Conservation (phyloP, 1,140 invertebrate genomes). For the Hycleus phaleratus region DNA sequence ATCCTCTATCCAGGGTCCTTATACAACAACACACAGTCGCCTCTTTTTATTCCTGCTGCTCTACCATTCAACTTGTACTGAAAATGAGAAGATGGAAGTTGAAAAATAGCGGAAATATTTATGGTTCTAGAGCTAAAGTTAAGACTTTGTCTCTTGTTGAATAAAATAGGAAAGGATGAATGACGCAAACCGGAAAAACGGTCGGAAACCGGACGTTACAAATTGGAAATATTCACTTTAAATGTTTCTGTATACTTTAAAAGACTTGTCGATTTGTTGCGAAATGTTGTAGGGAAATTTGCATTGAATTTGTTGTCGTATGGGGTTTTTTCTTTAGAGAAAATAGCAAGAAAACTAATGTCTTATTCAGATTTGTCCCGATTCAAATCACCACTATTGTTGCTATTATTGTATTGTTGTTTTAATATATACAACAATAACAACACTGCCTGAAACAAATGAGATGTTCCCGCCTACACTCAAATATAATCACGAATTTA, state of each 20-base stretch:
- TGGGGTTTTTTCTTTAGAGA: background rate
- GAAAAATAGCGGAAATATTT: conserved; percentile 17
- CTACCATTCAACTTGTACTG: too few species aligned
- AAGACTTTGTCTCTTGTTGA: too few species aligned
- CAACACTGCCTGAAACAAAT: conserved; percentile 7
- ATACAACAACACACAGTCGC: background rate
- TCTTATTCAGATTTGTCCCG: too few species aligned
- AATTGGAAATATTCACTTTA: too few species aligned
- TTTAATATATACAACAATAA: background rate
- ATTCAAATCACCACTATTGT: background rate
- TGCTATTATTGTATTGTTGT: conserved; percentile 1
- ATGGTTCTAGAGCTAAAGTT: background rate
- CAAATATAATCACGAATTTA: conserved; percentile 20
- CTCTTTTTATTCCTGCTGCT: too few species aligned
- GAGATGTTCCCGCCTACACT: conserved; percentile 17
- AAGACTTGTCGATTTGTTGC: too few species aligned
- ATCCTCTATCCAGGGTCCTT: background rate
- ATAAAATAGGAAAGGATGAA: too few species aligned
- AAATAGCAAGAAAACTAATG: background rate
- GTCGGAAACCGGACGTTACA: too few species aligned
- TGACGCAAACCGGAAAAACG: too few species aligned
- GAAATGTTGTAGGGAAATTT: background rate
- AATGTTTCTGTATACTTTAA: too few species aligned
- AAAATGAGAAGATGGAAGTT: conserved; percentile 3
- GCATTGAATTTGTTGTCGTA: conserved; percentile 8